A percentile compares a stretch with the other conserved stretches of the same genome.
Conservation (phyloP, 2,888 invertebrate species). For the Clunio marinus region DNA sequence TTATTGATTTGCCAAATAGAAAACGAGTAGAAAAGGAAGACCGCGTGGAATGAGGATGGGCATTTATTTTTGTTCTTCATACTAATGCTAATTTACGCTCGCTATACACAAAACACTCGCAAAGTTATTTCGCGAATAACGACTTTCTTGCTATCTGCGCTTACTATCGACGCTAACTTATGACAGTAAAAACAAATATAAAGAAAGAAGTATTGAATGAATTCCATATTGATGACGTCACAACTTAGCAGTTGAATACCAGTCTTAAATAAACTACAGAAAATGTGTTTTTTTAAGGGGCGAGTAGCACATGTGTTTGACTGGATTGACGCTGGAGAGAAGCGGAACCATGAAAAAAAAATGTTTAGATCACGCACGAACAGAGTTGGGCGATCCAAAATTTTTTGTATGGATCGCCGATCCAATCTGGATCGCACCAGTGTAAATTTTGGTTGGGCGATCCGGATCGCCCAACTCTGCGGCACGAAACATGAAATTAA, state of each 20-base stretch:
- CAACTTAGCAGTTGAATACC: too few relatives aligned
- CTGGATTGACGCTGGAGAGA: background rate
- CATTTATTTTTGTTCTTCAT: background rate
- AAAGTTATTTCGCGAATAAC: background rate
- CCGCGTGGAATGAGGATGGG: slow-evolving; percentile 8
- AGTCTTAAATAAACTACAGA: background rate
- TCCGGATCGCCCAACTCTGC: too few relatives aligned
- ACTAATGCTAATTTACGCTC: slow-evolving; percentile 14
- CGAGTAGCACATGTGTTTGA: background rate
- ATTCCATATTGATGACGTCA: slow-evolving; percentile 5
- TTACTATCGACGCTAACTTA: background rate
- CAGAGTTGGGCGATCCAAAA: too few relatives aligned
- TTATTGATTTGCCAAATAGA: background rate
- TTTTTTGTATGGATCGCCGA: too few relatives aligned
- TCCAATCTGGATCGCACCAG: too few relatives aligned
- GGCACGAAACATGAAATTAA: background rate
- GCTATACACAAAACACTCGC: background rate
- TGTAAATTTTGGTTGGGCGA: too few relatives aligned
- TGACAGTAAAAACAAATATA: slow-evolving; percentile 9
- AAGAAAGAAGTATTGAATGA: slow-evolving; percentile 1
- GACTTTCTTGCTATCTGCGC: slow-evolving; percentile 12
- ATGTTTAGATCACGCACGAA: slow-evolving; percentile 11
- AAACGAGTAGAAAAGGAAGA: background rate
- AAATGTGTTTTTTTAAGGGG: slow-evolving; percentile 7
- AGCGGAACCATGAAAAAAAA: slow-evolving; percentile 15